Base-by-base conservation (phyloP, 1,140 invertebrate species). In the Agrypnia vestita region DNA sequence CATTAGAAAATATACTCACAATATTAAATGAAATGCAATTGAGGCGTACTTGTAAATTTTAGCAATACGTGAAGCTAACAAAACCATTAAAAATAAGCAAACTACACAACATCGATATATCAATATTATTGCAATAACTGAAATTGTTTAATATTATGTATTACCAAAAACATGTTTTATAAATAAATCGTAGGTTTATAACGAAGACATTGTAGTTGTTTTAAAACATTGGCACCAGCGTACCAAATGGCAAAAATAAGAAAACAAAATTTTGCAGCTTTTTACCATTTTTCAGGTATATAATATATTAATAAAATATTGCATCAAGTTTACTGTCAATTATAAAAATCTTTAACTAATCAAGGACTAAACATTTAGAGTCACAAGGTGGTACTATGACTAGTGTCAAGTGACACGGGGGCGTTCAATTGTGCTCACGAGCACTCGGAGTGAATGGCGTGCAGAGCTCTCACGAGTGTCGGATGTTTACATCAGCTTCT, bases 401-500 rank as follows among this genome's bases (percentile, higher is more conserved):
- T 35, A 25, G 61, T 25, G 25, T 35, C 25, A 35, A 35, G 6
- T 35, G 25, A 35, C 25, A 35, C 25, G 25, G 25, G 25, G 1
- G 25, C 25, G 25, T 35, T 35, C 1, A 35, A 35, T 64, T 64
- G 19, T 64, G 19, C 25, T 21, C 13, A 25, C 35, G 9, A 64
- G 61, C 61, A 59, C 21, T 21, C 21, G 17, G 61, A 19, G 61
- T 8, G 25, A 43, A 49, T 71, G 67, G 21, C 17, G 44, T 71
- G 44, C 25, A 35, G 25, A 35, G 25, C 25, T 35, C 25, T 35
- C 1, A 35, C 25, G 25, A 35, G 56, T 35, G 51, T 17, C n/a
- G 12, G 0, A 25, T 19, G 72, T 91, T 93, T 94, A 96, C 94
- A 96, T 95, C 84, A 98, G 91, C 90, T 97, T 97, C 90, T 96